phyloP scores from a whole-genome alignment of 1,140 invertebrate species.

The Cotesia chilonis region DNA sequence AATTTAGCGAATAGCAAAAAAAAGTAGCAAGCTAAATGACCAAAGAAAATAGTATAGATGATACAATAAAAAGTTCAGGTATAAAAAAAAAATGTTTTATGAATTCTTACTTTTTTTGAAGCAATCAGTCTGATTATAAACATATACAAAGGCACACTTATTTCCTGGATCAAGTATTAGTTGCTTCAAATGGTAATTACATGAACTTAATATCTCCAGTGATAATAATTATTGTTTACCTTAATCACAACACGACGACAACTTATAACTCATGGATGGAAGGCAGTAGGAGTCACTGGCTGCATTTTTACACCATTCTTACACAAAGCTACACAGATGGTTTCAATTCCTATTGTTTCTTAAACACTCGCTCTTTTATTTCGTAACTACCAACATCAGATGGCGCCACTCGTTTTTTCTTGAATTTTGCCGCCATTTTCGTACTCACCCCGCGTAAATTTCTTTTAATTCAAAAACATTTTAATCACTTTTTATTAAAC shows the following conservation, averaged over 20 bases:
- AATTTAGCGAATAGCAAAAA: neutral
- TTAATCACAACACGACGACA: slow-evolving; percentile 34
- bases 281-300: slow-evolving; percentile 36
- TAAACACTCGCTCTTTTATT: too few species aligned
- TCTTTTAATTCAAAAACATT: too few species aligned
- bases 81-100: slow-evolving; percentile 16
- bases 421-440: too few species aligned
- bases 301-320: too few species aligned
- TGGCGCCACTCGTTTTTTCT: too few species aligned
- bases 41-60: slow-evolving; percentile 4
- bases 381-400: too few species aligned
- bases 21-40: slow-evolving; percentile 1
- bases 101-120: slow-evolving; percentile 25
- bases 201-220: slow-evolving; percentile 15
- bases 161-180: slow-evolving; percentile 27
- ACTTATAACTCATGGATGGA: slow-evolving; percentile 37
- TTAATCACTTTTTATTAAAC: too few species aligned
- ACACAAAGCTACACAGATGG: too few species aligned
- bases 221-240: slow-evolving; percentile 35
- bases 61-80: slow-evolving; percentile 6
- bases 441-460: too few species aligned
- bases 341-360: too few species aligned
- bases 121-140: neutral
- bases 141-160: slow-evolving; percentile 34
- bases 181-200: slow-evolving; percentile 14